Base-by-base conservation (phyloP, 2,888 invertebrate genomes). In the Belgica antarctica region DNA sequence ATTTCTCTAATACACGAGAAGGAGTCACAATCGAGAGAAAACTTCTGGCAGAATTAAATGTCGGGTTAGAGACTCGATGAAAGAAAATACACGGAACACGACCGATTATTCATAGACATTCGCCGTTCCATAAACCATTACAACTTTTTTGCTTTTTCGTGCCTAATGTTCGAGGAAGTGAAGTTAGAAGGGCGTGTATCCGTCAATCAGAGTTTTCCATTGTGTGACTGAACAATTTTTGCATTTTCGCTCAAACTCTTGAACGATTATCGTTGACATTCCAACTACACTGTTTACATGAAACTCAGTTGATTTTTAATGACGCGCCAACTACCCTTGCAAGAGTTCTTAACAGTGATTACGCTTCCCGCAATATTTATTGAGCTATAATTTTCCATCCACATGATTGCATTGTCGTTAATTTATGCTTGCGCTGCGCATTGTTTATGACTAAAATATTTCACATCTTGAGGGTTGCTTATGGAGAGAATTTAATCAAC, bases 111-210 rank as follows among this genome's bases (percentile, higher is more conserved):
- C 27, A 46, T 46, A 52, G 22, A 63, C 28, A 62, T 63, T 17
- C n/a, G n/a, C n/a, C n/a, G 36, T 63, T 66, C 46, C 28, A 15
- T 15, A 46, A 19, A 66, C 65, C 46, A 66, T 47, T 47, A 66
- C 8, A 12, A 15, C 10, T 41, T 62, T 62, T 62, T 62, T 17
- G 17, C 31, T 27, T 63, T 63, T 25, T 22, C 24, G 27, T 31
- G 66, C 27, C 47, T 28, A 19, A 17, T 47, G 68, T 57, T 57
- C 57, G 52, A 66, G 68, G 68, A 68, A 68, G n/a, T n/a, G n/a
- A n/a, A n/a, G 68, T 68, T 57, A 28, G 52, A 28, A 66, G 66
- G 66, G 66, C 66, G 66, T 66, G n/a, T 66, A 52, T 52, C 46
- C 31, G 68, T 68, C 68, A 68, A 68, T 68, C 68, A 68, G n/a